Base-by-base conservation (phyloP, 2,888 invertebrate genomes). In the Enchytraeus crypticus region DNA sequence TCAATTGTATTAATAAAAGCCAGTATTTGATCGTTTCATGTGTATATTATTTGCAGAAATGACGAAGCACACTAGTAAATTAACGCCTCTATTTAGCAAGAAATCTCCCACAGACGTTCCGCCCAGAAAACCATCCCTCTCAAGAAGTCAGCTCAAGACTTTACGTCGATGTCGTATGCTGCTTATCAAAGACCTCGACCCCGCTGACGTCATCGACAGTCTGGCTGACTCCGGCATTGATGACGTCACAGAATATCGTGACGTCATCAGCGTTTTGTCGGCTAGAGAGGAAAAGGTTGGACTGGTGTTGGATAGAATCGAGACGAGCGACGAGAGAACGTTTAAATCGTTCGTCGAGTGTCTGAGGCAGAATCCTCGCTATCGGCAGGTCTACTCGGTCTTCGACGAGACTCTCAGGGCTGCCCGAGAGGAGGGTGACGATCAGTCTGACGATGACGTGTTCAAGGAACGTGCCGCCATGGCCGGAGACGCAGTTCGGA, bases 321-420 rank as follows among this genome's bases (percentile, higher is more conserved):
- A 69, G 58, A 59, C 45, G 29, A 59, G 64, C 21, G 61, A 63
- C 21, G 65, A 66, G 32, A 33, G 54, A 1, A 56, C 59, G 5
- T 68, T 69, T 59, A 5, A 18, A 11, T 38, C 59, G 26, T 69
- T 69, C 59, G 64, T 65, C 64, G 66, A 69, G 29, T 53, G 57
- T 1, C 53, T 69, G 43, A 56, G 54, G 51, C 63, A 69, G n/a
- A n/a, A n/a, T n/a, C n/a, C n/a, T n/a, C 57, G 66, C 51, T 62
- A 68, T 47, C 58, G 60, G 26, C 64, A 65, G 46, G 32, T 66
- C 5, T 57, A 65, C 43, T 58, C 62, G 29, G 55, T 61, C 14
- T 32, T 69, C 27, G 66, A 69, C 32, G 63, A 68, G 34, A 62
- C 65, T 14, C n/a, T 69, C 27, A 57, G 47, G 21, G 53, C 56